Base-by-base conservation (phyloP, 1,140 invertebrate genomes). In the Macrobrachium nipponense region DNA sequence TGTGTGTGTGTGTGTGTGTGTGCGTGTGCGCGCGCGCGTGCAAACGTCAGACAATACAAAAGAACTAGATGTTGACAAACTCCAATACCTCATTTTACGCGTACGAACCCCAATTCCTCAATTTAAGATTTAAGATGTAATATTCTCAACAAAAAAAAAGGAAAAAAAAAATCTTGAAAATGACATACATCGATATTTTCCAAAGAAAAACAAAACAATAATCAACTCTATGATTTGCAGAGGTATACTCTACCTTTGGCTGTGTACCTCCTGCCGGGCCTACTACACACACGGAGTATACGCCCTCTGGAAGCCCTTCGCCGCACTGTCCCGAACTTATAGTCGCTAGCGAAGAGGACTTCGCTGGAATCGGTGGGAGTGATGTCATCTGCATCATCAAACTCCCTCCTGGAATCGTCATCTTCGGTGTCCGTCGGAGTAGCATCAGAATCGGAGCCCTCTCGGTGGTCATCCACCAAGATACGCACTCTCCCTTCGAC, bases 311-410 rank as follows among this genome's bases (percentile, higher is more conserved):
- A 11, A 2, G 27, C n/a, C 60, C 60, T 44, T 36, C 77, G 20
- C 27, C 77, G 62, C 60, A 80, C 61, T n/a, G 77, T 80, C 17
- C 59, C 17, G 61, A 80, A 80, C 77, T 66, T 43, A 10, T 43
- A 18, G 27, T 18, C 23, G 61, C 6, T 36, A 18, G 27, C 15
- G 60, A 80, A 80, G 61, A 80, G 61, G 1, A 43, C 11, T n/a
- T 80, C 77, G 14, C 61, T 66, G 10, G 77, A 80, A 43, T 66
- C 23, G 8, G 77, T 80, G 77, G 77, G 77, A 23, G 77, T 80
- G 60, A 62, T n/a, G 51, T 77, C 75, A 0, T 44, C n/a, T 15
- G 44, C 43, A 18, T 58, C 61, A 27, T 80, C 14, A n/a, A n/a
- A n/a, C n/a, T 79, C 20, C 11, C 23, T 27, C 44, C 62, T 43